phyloP scores from a whole-genome alignment of 2,113 vertebrate species.

The Hippocampus zosterae region DNA sequence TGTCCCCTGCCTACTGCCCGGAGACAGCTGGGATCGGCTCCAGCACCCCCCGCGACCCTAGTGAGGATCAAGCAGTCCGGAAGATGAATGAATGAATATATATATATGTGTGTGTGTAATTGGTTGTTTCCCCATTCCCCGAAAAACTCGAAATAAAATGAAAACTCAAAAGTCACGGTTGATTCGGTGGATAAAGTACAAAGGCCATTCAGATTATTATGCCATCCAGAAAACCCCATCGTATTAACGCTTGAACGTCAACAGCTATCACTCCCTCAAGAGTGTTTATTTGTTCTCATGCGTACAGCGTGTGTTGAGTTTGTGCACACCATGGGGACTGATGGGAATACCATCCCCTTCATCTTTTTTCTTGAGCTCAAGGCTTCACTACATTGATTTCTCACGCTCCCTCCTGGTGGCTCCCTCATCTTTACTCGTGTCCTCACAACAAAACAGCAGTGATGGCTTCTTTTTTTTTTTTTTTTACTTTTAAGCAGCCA shows the following conservation, averaged over 20 bases:
- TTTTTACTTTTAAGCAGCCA: constrained; percentile 1
- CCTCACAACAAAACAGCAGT: constrained; percentile 12
- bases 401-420: constrained; percentile 1
- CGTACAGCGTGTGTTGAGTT: neutral
- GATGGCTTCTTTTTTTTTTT: constrained; percentile 8
- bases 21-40: no score
- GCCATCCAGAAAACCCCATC: neutral
- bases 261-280: neutral
- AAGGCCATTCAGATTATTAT: neutral
- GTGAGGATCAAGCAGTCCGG: no score
- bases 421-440: neutral
- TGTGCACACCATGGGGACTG: neutral
- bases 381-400: neutral
- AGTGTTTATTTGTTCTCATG: constrained; percentile 2
- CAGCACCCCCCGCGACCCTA: no score
- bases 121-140: no score
- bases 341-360: constrained; percentile 8
- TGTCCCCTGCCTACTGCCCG: no score
- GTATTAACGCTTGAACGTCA: neutral
- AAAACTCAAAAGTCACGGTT: neutral
- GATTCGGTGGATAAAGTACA: neutral
- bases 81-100: no score
- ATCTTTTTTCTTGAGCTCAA: neutral
- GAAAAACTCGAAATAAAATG: neutral
- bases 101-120: no score